These are phyloP conservation scores for Dipus sagitta DNA, from an alignment of 2,797 vertebrate genomes.

Conservation along the genomic window DNA sequence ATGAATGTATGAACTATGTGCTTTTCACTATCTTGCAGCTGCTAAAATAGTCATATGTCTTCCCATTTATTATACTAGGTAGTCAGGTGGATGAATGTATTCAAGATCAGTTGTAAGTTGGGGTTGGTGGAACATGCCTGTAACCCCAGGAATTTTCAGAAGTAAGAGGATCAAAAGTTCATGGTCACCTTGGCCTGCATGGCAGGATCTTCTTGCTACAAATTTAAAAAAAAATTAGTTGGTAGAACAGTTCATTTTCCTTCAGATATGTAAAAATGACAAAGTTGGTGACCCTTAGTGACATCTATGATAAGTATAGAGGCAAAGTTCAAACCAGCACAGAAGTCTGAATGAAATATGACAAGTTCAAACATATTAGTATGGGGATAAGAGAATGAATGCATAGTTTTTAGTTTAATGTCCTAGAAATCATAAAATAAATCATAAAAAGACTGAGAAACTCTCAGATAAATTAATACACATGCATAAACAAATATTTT, in stretches of 20 bases:
- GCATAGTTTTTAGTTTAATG: background rate
- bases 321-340: slow-evolving; percentile 10
- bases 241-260: background rate
- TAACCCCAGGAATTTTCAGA: background rate
- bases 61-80: background rate
- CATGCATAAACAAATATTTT: background rate
- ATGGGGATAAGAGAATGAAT: background rate
- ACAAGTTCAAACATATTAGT: background rate
- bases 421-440: slow-evolving; percentile 7
- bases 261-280: background rate
- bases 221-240: background rate
- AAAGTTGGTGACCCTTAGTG: background rate
- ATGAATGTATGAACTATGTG: background rate
- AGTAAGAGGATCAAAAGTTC: no score
- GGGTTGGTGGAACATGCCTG: no score
- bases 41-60: background rate
- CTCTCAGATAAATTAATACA: background rate
- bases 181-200: background rate
- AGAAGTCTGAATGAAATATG: background rate
- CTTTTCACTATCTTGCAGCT: background rate
- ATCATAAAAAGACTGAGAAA: background rate
- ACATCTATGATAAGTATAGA: background rate
- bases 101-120: background rate
- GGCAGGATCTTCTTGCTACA: background rate
- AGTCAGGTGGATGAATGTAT: background rate